Evolutionary conservation across 2,797 vertebrate genomes (phyloP), one percentile per base, ranked within the genome.

Genomic region (Chrosomus eos): DNA sequence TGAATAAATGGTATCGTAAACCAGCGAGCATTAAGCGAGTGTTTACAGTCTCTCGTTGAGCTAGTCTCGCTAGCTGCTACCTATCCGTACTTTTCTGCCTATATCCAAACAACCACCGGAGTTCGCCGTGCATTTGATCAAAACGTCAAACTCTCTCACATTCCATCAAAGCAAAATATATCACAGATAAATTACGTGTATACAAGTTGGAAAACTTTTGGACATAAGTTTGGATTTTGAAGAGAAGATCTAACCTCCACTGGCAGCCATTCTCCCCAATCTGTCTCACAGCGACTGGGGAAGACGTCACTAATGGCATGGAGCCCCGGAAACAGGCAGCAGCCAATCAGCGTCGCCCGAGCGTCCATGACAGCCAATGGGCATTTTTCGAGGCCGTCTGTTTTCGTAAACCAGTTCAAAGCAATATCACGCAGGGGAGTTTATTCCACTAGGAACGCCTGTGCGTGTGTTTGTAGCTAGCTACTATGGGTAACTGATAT

Each of bases 241-340:
- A 92, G 81, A 89, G 92, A 90, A 92, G 91, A 66, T 91, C 95
- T 92, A 94, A 96, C 95, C 95, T 96, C 94, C 95, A 95, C 94
- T 93, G 95, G 95, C 95, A 94, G 95, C 95, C 95, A 96, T 96
- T 96, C 95, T 96, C 95, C 87, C 93, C 94, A 87, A 93, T 95
- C 94, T 93, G 91, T 94, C 91, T 89, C 91, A 89, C 91, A 89
- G 94, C 92, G 80, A 86, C 84, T 83, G 93, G 91, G 91, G 93
- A 89, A 92, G 89, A 94, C 93, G 94, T 95, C 89, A 89, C 79
- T 91, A 92, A 86, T 85, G 87, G 83, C 88, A 72, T 84, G 88
- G 92, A 83, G 91, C 93, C 94, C 94, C 95, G 94, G 95, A 96
- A 95, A 95, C 94, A 94, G 89, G 91, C 16, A 60, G 0, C 45